Evolutionary conservation across 1,140 invertebrate species (phyloP), one percentile per base, ranked within the genome.

Genomic region (Palaemon carinicauda): DNA sequence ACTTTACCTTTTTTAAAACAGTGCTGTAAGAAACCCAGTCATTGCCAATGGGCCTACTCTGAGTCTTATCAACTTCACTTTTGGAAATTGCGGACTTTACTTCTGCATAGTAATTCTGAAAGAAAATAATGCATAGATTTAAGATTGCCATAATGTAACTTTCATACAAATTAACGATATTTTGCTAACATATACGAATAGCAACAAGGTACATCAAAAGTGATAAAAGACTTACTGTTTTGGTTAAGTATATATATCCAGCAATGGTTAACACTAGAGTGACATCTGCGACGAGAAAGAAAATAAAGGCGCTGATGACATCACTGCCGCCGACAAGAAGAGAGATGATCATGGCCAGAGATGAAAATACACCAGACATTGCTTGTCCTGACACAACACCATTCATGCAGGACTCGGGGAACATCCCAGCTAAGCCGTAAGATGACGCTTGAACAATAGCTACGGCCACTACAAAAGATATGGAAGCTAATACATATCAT

Each of bases 331-430:
- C 56, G 21, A 69, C 80, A 9, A 87, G 87, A 0, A 98, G 92
- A 0, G 96, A 95, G 29, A 96, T 92, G 24, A 98, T 95, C 91
- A 96, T 95, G 17, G 96, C 95, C 0, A 97, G 85, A 4, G 97
- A 96, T 4, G 97, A 96, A 90, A 98, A 95, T 88, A 98, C 95
- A 0, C 97, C 97, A 50, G 96, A 97, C 10, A 98, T 91, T 29
- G 97, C 96, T 93, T 98, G 96, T 0, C 97, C 97, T 88, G 95
- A 95, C 78, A 97, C 94, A 71, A 96, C 94, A 0, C 96, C 96
- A 0, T 95, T 96, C 91, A 97, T 97, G 91, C 97, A 98, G 87
- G 94, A 93, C 3, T 95, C 93, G 1, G 96, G 95, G 92, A 98
- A 98, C 87, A 95, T 93, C 19, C 96, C 96, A 12, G 95, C 95